Conservation (phyloP, 1,140 invertebrate genomes). For the Drosophila pseudoananassae region DNA sequence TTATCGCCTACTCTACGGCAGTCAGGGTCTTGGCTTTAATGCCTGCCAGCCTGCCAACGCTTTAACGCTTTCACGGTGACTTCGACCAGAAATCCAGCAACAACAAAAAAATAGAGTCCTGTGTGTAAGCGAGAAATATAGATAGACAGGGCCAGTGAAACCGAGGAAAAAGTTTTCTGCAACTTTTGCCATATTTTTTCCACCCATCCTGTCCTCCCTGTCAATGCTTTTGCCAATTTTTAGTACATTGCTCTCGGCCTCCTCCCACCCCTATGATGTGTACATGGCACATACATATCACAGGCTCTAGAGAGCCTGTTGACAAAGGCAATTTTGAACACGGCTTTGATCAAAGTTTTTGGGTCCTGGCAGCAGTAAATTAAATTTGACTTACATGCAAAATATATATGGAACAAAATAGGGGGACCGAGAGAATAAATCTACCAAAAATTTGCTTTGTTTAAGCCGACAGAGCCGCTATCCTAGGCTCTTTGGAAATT, state of each 20-base stretch:
- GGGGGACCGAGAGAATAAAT: slow-evolving; percentile 21
- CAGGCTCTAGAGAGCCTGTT: slow-evolving; percentile 25
- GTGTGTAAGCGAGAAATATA: slow-evolving; percentile 9
- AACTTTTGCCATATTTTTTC: slow-evolving; percentile 66
- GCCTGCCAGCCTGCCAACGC: slow-evolving; percentile 32
- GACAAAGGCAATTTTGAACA: slow-evolving; percentile 71
- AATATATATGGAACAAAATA: slow-evolving; percentile 21
- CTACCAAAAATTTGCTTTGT: slow-evolving; percentile 2
- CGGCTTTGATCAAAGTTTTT: slow-evolving; percentile 73
- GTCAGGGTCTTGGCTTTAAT: slow-evolving; percentile 56
- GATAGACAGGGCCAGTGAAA: slow-evolving; percentile 8
- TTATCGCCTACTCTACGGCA: slow-evolving; percentile 46
- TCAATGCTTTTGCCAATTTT: slow-evolving; percentile 61
- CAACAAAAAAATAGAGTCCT: slow-evolving; percentile 2
- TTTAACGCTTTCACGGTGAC: slow-evolving; percentile 33
- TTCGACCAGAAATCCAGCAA: not conserved
- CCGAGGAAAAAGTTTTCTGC: slow-evolving; percentile 25
- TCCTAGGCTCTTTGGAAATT: slow-evolving; percentile 28
- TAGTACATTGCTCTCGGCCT: slow-evolving; percentile 42
- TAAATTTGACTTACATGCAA: slow-evolving; percentile 66
- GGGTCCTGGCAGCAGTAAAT: slow-evolving; percentile 58
- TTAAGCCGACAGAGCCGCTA: slow-evolving; percentile 7
- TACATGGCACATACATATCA: slow-evolving; percentile 3
- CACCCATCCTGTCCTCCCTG: not conserved
- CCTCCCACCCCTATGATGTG: not conserved